A percentile compares a stretch with the other conserved stretches of the same genome.
Evolutionary conservation across 1,140 invertebrate genomes (phyloP).

Genomic region (Steinernema feltiae): DNA sequence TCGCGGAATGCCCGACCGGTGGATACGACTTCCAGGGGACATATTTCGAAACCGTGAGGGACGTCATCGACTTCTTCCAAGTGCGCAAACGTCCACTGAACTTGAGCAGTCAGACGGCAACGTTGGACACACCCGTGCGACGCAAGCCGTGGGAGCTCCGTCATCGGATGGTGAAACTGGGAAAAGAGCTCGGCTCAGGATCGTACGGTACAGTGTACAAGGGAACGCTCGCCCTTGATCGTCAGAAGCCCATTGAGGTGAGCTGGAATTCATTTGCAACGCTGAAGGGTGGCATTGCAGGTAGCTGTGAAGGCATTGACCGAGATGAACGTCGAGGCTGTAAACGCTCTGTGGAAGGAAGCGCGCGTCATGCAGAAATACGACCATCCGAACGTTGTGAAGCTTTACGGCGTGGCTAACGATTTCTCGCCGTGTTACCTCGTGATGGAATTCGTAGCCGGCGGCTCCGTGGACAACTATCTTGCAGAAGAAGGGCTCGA

Average conservation of each 20-base stretch:
- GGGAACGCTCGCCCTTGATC: slow-evolving; percentile 29
- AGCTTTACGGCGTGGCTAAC: slow-evolving; percentile 39
- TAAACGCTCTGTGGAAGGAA: slow-evolving; percentile 39
- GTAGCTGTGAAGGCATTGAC: slow-evolving; percentile 37
- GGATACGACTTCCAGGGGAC: neutral
- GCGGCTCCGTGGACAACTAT: slow-evolving; percentile 38
- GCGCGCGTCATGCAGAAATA: slow-evolving; percentile 31
- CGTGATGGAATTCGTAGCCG: slow-evolving; percentile 37
- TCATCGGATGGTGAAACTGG: slow-evolving; percentile 5
- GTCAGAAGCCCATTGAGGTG: slow-evolving; percentile 33
- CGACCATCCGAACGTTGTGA: slow-evolving; percentile 40
- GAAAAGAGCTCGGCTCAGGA: slow-evolving; percentile 33
- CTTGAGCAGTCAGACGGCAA: neutral
- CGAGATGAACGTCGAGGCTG: slow-evolving; percentile 34
- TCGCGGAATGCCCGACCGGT: neutral
- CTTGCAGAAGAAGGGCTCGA: slow-evolving; percentile 33
- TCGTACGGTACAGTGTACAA: slow-evolving; percentile 34
- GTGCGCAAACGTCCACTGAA: neutral
- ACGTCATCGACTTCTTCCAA: slow-evolving; percentile 3
- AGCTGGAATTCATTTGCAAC: neutral
- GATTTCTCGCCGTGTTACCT: slow-evolving; percentile 42
- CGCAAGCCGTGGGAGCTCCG: neutral
- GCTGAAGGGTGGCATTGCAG: slow-evolving; percentile 15
- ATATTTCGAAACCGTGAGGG: neutral
- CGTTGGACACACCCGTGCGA: neutral